Conservation (phyloP, 2,113 vertebrate genomes). For the crab-eating macaque (Macaca fascicularis) region T2T-MFA8v1.1 NC_088380.1:61486001-61486500, state of each 20-base stretch:
- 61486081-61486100: not conserved
- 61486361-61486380: not conserved
- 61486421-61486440: too few relatives aligned
- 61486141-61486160: not conserved
- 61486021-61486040: not conserved
- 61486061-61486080: not conserved
- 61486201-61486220: not conserved
- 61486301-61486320: not conserved
- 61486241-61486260: not conserved
- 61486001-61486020: not conserved
- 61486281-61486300: not conserved
- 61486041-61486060: not conserved
- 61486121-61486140: not conserved
- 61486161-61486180: not conserved
- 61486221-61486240: not conserved
- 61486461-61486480: too few relatives aligned
- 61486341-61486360: not conserved
- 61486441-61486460: too few relatives aligned
- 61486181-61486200: not conserved
- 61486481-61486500: too few relatives aligned
- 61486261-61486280: not conserved
- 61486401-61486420: not conserved
- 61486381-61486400: not conserved
- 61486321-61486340: not conserved
- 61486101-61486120: not conserved